Base-by-base conservation (phyloP, 1,140 invertebrate species). In the Latrodectus geometricus region DNA sequence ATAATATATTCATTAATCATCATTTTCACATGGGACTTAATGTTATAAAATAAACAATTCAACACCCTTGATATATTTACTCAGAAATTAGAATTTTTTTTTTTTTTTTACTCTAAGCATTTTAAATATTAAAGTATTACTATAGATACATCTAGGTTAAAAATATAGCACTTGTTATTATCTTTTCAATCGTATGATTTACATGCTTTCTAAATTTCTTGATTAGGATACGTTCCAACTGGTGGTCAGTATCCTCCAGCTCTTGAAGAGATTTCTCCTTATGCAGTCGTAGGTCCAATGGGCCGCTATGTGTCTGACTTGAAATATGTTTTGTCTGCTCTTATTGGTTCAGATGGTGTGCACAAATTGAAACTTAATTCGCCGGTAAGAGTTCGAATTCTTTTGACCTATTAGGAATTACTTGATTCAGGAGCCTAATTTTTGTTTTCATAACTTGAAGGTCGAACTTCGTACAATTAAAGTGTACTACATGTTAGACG, bases 401-500 rank as follows among this genome's bases (percentile, higher is more conserved):
- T 21, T 4, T 7, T 61, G 14, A 21, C 8, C 4, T 23, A 72
- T 8, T 48, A 8, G 15, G 9, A 20, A 20, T 70, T n/a, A 49
- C 23, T 74, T 49, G 23, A 52, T 12, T 12, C 21, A 48, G 72
- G 12, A 9, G 12, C 35, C 0, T 70, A 35, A 21, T 12, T 20
- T 70, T 35, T 3, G n/a, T 70, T 21, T 21, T 70, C 35, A 70
- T n/a, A 70, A 20, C 12, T 74, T 85, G 0, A 88, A 92, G 89
- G 93, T 96, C 9, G 93, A 95, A 89, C 35, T 96, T 1, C 93
- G 92, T n/a, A 92, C 94, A 72, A 90, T 97, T 52, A 94, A 94
- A 84, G 93, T 96, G 88, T 97, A 94, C 90, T 98, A 97, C 90
- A 96, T 98, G 92, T 94, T 96, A 89, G 94, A 94, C 69, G 96